Evolutionary conservation across 2,888 invertebrate genomes (phyloP).

Genomic region (Smittia aterrima): DNA sequence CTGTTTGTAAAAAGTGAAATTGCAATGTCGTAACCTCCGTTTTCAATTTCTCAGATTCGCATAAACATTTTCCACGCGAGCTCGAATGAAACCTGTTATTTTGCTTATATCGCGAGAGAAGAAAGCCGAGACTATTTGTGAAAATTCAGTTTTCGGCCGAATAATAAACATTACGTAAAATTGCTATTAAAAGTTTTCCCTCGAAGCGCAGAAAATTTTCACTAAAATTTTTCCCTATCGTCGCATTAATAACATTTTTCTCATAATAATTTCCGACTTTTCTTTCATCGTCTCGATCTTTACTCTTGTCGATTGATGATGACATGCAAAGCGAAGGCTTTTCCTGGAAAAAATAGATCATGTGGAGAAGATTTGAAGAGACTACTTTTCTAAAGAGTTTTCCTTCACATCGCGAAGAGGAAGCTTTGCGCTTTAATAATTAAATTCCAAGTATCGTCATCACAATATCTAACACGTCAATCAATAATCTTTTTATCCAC

Average conservation of each 20-base stretch:
- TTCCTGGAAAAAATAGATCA: too few species aligned
- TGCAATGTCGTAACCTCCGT: not conserved
- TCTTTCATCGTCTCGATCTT: not conserved
- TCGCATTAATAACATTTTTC: not conserved
- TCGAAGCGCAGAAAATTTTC: constrained; percentile 1
- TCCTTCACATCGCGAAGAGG: too few species aligned
- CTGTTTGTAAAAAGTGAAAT: not conserved
- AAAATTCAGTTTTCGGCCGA: not conserved
- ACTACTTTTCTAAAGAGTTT: too few species aligned
- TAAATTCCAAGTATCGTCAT: too few species aligned
- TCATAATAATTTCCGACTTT: not conserved
- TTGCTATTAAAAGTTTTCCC: constrained; percentile 24
- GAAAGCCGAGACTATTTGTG: not conserved
- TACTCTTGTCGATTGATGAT: too few species aligned
- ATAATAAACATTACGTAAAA: constrained; percentile 37
- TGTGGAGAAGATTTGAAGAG: too few species aligned
- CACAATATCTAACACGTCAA: not conserved
- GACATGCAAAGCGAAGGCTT: too few species aligned
- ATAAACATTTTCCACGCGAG: not conserved
- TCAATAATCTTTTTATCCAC: not conserved
- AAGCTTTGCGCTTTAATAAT: too few species aligned
- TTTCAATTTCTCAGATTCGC: not conserved
- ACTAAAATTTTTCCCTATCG: not conserved
- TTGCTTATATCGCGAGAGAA: not conserved
- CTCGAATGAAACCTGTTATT: constrained; percentile 1